Evolutionary conservation across 2,888 invertebrate species (phyloP).

Genomic region (Eupithecia pulchellata): DNA sequence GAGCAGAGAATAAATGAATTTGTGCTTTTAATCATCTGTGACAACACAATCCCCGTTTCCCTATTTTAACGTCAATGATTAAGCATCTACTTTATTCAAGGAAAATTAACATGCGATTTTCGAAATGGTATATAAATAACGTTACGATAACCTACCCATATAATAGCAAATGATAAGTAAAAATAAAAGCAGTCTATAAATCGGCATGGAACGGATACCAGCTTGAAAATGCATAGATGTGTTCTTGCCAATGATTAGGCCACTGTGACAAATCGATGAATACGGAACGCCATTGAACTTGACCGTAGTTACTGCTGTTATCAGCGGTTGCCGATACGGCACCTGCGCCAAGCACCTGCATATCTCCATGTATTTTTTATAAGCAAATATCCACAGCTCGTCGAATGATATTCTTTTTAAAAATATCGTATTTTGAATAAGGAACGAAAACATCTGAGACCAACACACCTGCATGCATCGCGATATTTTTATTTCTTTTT

Average conservation of each 20-base stretch:
- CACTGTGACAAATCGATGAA: constrained; percentile 76
- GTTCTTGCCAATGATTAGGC: constrained; percentile 41
- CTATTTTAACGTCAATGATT: neutral
- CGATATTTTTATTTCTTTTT: neutral
- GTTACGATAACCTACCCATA: neutral
- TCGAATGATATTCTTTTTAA: neutral
- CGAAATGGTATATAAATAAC: neutral
- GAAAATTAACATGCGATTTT: constrained; percentile 7
- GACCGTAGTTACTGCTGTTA: constrained; percentile 55
- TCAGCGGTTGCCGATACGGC: constrained; percentile 73
- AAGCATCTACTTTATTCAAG: no score
- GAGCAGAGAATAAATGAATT: neutral
- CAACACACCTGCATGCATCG: constrained; percentile 1
- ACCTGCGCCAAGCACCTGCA: constrained; percentile 54
- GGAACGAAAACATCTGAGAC: neutral
- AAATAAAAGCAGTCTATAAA: neutral
- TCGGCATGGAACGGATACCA: neutral
- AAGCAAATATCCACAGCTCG: neutral
- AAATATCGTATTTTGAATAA: neutral
- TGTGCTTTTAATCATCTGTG: neutral
- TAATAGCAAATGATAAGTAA: neutral
- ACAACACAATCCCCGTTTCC: neutral
- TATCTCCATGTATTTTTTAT: constrained; percentile 6
- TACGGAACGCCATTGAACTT: constrained; percentile 81
- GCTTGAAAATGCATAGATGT: neutral